phyloP scores from a whole-genome alignment of 2,888 invertebrate species.

The Cyrtodaria siliqua region DNA sequence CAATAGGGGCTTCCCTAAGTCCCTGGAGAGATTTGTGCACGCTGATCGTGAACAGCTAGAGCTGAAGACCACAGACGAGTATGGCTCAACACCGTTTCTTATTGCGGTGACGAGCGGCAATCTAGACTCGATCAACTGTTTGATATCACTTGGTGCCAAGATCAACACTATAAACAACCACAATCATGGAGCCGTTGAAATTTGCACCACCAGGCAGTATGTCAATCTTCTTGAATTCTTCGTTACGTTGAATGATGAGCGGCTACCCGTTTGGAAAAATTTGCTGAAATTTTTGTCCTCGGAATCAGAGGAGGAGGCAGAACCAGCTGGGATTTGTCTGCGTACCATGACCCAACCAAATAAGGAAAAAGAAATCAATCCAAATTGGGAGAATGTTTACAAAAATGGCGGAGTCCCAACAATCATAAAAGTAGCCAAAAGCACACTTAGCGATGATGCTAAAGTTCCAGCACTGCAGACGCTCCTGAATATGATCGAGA shows the following conservation, averaged over 20 bases:
- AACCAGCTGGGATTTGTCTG: conserved; percentile 80
- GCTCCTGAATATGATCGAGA: conserved; percentile 79
- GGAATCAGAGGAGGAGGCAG: conserved; percentile 81
- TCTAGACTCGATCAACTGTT: conserved; percentile 79
- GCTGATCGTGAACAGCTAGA: conserved; percentile 82
- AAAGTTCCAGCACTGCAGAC: conserved; percentile 80
- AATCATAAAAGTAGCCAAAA: conserved; percentile 81
- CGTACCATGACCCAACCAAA: conserved; percentile 73
- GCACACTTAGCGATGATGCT: conserved; percentile 74
- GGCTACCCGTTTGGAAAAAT: conserved; percentile 83
- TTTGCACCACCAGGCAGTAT: conserved; percentile 80
- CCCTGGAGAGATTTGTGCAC: conserved; percentile 83
- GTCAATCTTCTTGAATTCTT: conserved; percentile 80
- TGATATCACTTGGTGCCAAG: conserved; percentile 81
- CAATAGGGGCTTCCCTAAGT: conserved; percentile 83
- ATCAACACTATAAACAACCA: conserved; percentile 78
- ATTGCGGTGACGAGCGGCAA: conserved; percentile 82
- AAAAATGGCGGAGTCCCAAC: conserved; percentile 79
- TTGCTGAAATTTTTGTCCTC: conserved; percentile 79
- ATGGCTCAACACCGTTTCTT: conserved; percentile 83
- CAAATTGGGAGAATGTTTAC: conserved; percentile 79
- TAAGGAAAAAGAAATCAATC: conserved; percentile 71
- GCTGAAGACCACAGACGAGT: conserved; percentile 82
- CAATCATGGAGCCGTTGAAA: conserved; percentile 84
- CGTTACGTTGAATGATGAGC: conserved; percentile 73